Evolutionary conservation across 1,140 invertebrate genomes (phyloP), one percentile per base, ranked within the genome.

Genomic region (Pinna nobilis): DNA sequence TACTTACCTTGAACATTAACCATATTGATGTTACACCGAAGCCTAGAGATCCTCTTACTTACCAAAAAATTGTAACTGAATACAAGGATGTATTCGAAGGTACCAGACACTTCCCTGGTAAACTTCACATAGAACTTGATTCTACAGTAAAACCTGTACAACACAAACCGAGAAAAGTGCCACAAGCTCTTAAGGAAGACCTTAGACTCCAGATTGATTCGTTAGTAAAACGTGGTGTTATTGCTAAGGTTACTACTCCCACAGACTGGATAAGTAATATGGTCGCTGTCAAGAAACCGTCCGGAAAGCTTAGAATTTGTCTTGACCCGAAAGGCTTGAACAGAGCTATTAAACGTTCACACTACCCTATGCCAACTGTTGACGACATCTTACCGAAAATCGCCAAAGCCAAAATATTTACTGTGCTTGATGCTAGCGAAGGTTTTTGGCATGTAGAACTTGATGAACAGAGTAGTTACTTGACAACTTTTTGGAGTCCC

Each of bases 241-340:
- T 78, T 28, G 35, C 60, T 53, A 77, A 72, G 53, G 74, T 84
- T 1, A 78, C 47, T 9, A 72, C 86, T 70, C 83, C 88, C 4
- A 88, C 90, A 6, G 88, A 90, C 39, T 91, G 90, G 89, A 87
- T 91, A 1, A 89, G 87, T 76, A 78, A 82, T 30, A 76, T 90
- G 39, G 88, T 90, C 0, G 78, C 89, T 23, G 88, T 90, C 15
- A 79, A 83, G 55, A 91, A 91, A 80, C 71, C 77, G 30, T 84
- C 89, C 79, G 84, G 83, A 33, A 73, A 83, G 44, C 20, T 77
- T 13, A 15, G 69, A n/a, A 35, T 79, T 5, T 82, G 79, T 59
- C 9, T 77, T 4, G 74, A 79, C 25, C 71, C 66, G 4, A 64
- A 53, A 32, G 59, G 71, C 9, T 55, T 79, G 25, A 82, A 81